Evolutionary conservation across 2,113 vertebrate genomes (phyloP).

Genomic region (Ophthalmolycus amberensis): DNA sequence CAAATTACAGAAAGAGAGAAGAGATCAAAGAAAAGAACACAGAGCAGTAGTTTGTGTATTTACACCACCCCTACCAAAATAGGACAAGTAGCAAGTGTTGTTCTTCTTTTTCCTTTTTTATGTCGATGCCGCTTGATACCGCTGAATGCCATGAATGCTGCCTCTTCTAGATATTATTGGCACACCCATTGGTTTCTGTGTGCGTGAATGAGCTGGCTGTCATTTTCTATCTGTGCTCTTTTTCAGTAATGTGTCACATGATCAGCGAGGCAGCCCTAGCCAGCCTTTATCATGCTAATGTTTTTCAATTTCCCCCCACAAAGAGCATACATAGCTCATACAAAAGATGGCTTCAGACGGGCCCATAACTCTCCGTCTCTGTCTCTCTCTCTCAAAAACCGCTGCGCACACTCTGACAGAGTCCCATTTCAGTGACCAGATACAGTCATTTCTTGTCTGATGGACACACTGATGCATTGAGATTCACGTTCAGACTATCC

Average conservation of each 20-base stretch:
- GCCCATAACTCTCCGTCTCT: slow-evolving; percentile 68
- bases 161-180: slow-evolving; percentile 69
- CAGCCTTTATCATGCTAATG: slow-evolving; percentile 91
- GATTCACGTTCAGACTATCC: slow-evolving; percentile 5
- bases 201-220: slow-evolving; percentile 76
- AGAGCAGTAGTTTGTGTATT: slow-evolving; percentile 64
- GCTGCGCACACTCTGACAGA: slow-evolving; percentile 48
- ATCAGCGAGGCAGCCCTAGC: slow-evolving; percentile 80
- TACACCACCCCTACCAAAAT: slow-evolving; percentile 50
- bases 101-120: slow-evolving; percentile 37
- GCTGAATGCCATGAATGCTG: slow-evolving; percentile 52
- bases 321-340: slow-evolving; percentile 86
- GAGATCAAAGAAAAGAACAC: slow-evolving; percentile 70
- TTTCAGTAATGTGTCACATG: slow-evolving; percentile 80
- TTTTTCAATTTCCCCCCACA: slow-evolving; percentile 82
- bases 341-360: slow-evolving; percentile 86
- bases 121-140: slow-evolving; percentile 49
- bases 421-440: slow-evolving; percentile 62
- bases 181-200: slow-evolving; percentile 61
- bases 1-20: slow-evolving; percentile 51
- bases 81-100: slow-evolving; percentile 57
- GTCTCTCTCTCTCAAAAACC: slow-evolving; percentile 44
- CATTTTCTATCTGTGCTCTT: slow-evolving; percentile 79
- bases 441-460: slow-evolving; percentile 72
- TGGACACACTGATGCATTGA: slow-evolving; percentile 63